Conservation (phyloP, 2,888 invertebrate genomes). For the Catocala sponsa region DNA sequence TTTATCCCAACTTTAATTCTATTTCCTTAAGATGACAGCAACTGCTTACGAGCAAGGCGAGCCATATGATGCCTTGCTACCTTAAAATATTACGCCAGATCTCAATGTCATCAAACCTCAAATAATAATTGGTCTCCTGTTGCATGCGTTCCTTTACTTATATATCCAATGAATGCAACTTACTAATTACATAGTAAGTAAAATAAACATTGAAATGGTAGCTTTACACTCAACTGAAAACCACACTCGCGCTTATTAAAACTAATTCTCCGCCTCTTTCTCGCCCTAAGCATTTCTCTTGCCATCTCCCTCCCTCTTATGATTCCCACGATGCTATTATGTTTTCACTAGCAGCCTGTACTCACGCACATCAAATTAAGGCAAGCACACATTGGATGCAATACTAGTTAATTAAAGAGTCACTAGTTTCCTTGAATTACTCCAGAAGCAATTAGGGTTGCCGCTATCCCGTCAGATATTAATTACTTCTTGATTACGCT, state of each 20-base stretch:
- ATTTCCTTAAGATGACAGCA: too few species aligned
- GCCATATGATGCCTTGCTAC: too few species aligned
- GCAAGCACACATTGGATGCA: conserved; percentile 18
- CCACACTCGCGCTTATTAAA: conserved; percentile 3
- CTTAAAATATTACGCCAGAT: too few species aligned
- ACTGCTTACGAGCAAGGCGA: too few species aligned
- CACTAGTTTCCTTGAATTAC: conserved; percentile 26
- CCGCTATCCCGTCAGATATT: conserved; percentile 39
- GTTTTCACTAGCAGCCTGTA: conserved; percentile 7
- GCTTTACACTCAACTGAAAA: background rate
- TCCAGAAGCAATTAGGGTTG: conserved; percentile 28
- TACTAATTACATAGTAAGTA: background rate
- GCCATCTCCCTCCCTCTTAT: conserved; percentile 8
- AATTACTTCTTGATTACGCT: conserved; percentile 47
- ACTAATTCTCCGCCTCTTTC: background rate
- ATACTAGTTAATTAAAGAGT: conserved; percentile 23
- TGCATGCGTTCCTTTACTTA: too few species aligned
- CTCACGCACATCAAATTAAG: conserved; percentile 20
- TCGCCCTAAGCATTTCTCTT: background rate
- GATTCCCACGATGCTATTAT: conserved; percentile 4
- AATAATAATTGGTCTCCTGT: too few species aligned
- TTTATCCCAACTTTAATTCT: too few species aligned
- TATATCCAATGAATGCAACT: too few species aligned
- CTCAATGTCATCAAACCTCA: too few species aligned
- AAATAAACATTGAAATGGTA: background rate